Conservation (phyloP, 2,113 vertebrate species). For the Acrocephalus kingi region DNA sequence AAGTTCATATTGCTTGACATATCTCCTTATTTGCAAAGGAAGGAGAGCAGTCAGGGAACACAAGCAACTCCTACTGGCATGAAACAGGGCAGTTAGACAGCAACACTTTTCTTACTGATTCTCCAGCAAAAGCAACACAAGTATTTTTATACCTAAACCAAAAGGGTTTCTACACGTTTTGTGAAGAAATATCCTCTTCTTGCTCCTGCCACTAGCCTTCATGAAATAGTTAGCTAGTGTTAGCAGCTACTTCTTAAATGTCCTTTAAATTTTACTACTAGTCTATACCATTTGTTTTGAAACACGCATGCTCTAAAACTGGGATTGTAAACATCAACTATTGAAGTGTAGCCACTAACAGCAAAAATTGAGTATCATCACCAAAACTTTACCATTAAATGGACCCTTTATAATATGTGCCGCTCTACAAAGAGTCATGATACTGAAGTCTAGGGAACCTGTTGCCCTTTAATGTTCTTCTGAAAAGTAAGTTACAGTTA, state of each 20-base stretch:
- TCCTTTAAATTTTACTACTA: not conserved
- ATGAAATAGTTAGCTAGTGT: not conserved
- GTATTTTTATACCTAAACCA: not conserved
- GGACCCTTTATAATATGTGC: not conserved
- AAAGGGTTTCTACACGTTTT: not conserved
- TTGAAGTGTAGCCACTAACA: fast-evolving
- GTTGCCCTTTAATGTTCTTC: not conserved
- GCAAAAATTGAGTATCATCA: not conserved
- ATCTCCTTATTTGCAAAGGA: not conserved
- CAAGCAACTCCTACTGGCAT: not conserved
- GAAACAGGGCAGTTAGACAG: not conserved
- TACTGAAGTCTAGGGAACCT: not conserved
- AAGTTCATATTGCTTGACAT: not conserved
- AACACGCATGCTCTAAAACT: not conserved
- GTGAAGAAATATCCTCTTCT: not conserved
- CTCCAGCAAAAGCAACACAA: not conserved
- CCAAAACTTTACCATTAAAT: not conserved
- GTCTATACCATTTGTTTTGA: not conserved
- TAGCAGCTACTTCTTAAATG: not conserved
- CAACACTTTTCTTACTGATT: not conserved
- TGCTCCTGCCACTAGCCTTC: not conserved
- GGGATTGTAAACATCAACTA: not conserved
- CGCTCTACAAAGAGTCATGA: not conserved
- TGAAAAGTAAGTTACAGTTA: not conserved
- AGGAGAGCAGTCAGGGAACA: not conserved